Evolutionary conservation across 2,888 invertebrate species (phyloP), one percentile per base, ranked within the genome.

Genomic region (Sycophila texana): DNA sequence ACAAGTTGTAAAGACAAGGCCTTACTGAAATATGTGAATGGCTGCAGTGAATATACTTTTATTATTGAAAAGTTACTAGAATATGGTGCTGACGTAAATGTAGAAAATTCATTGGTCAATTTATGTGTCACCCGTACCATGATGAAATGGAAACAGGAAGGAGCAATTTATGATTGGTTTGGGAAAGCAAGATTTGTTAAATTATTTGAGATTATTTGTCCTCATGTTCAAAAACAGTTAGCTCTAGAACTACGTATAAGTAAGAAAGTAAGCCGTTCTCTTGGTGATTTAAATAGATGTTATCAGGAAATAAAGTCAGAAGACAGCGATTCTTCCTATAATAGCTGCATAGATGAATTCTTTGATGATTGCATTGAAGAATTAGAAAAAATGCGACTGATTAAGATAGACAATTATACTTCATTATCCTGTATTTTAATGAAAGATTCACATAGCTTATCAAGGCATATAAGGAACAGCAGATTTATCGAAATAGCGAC

Each of bases 61-160:
- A n/a, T 61, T 16, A 61, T 61, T 14, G 10, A 61, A 61, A 14
- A 61, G 3, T 30, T 61, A 30, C 30, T 61, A 12, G 26, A 61
- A 4, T 61, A 61, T 30, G 61, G 61, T 30, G 22, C 22, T 30
- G 61, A 61, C 26, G 16, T 61, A 30, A 61, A 61, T 30, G 26
- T 30, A 0, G 14, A 61, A 60, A 26, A 60, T 26, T 30, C 30
- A 30, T 2, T 30, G 30, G 30, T 4, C 30, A 30, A 30, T 30
- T 30, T 7, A 0, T 30, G 30, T 30, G 30, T 30, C 30, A 5
- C 2, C 4, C 30, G n/a, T n/a, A n/a, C 30, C 4, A 5, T 30
- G 7, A 5, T 30, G 4, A 7, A 30, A 4, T 30, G 30, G 30
- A 7, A 30, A 30, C 5, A 30, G 4, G 30, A 30, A 30, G 26